These are phyloP conservation scores for Apotomis turbidana DNA, from an alignment of 2,888 invertebrate species.

Conservation along the genomic window DNA sequence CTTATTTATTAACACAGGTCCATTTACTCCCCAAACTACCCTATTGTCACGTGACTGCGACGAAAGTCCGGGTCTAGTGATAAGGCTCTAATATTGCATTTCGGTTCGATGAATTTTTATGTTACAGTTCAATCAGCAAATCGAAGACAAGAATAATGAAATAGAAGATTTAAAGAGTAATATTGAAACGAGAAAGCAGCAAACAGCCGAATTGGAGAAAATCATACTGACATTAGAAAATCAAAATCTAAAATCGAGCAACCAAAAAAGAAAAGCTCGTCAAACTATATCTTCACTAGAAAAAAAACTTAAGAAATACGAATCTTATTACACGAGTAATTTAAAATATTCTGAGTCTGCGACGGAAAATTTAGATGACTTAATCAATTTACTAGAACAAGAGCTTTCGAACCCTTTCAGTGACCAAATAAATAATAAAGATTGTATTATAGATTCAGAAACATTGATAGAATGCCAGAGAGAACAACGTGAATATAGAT, in stretches of 20 bases:
- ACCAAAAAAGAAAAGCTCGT: slow-evolving; percentile 62
- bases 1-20: too few relatives aligned
- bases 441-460: slow-evolving; percentile 28
- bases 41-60: too few relatives aligned
- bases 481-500: slow-evolving; percentile 47
- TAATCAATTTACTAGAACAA: slow-evolving; percentile 73
- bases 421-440: slow-evolving; percentile 40
- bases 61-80: too few relatives aligned
- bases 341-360: slow-evolving; percentile 55
- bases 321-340: slow-evolving; percentile 53
- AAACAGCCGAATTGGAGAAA: slow-evolving; percentile 69
- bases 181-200: slow-evolving; percentile 61
- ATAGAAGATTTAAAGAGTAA: slow-evolving; percentile 61
- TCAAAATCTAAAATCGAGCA: slow-evolving; percentile 58
- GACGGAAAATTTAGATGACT: slow-evolving; percentile 65
- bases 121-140: slow-evolving; percentile 61
- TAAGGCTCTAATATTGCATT: too few relatives aligned
- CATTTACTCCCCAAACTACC: too few relatives aligned
- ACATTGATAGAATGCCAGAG: slow-evolving; percentile 48
- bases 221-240: slow-evolving; percentile 73
- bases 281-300: slow-evolving; percentile 62
- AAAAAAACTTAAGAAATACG: slow-evolving; percentile 60
- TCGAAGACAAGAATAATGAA: slow-evolving; percentile 67
- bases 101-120: background rate
- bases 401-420: slow-evolving; percentile 65